Conservation (phyloP, 2,113 vertebrate species). For the Pithys albifrons region DNA sequence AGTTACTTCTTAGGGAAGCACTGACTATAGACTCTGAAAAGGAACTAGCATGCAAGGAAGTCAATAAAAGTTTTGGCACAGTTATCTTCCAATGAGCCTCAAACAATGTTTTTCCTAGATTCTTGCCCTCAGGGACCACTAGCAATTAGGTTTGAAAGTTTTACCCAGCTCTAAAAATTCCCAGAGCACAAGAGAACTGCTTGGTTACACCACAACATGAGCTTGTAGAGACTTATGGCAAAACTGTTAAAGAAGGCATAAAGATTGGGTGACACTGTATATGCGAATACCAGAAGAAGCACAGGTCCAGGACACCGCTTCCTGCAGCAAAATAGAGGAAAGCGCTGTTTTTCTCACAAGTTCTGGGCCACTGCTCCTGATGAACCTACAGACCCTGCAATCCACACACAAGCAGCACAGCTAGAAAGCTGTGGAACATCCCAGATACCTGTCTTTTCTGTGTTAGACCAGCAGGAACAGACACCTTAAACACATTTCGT, state of each 20-base stretch:
- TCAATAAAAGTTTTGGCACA: neutral
- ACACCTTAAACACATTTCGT: neutral
- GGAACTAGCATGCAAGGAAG: neutral
- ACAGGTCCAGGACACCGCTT: neutral
- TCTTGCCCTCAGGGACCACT: neutral
- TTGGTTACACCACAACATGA: neutral
- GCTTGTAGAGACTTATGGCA: neutral
- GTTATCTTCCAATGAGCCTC: neutral
- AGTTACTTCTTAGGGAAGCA: neutral
- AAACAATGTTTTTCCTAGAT: neutral
- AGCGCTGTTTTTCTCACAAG: neutral
- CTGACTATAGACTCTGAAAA: neutral
- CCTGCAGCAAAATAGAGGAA: neutral
- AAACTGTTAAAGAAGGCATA: neutral
- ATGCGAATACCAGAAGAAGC: neutral
- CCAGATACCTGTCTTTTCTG: neutral
- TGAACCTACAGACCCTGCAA: neutral
- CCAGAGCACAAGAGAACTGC: neutral
- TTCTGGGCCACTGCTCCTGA: neutral
- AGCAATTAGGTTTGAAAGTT: neutral
- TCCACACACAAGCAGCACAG: neutral
- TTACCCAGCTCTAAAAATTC: neutral
- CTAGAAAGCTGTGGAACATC: neutral
- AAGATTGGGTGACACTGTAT: neutral
- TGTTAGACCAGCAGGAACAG: neutral